Conservation (phyloP, 2,113 vertebrate genomes). For the Cebus imitator region DNA sequence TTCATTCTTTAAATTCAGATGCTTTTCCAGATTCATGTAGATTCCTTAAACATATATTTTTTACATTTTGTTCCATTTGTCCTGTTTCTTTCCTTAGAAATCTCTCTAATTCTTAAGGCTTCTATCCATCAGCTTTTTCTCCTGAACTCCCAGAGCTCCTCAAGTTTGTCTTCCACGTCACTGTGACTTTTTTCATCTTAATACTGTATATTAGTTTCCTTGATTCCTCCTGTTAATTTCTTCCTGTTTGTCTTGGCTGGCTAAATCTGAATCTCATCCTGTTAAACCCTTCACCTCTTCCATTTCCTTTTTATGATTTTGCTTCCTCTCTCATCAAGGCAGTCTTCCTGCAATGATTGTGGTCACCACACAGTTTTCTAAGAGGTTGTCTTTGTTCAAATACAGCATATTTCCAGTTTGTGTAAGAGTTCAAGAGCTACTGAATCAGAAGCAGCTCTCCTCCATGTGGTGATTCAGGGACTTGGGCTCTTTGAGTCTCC, state of each 20-base stretch:
- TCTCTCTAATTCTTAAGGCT: neutral
- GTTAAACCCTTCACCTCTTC: neutral
- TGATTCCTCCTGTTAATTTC: neutral
- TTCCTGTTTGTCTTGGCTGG: neutral
- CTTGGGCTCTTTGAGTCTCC: neutral
- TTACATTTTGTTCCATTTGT: neutral
- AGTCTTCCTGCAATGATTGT: neutral
- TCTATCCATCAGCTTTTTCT: neutral
- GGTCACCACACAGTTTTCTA: neutral
- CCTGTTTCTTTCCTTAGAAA: neutral
- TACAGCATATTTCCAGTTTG: neutral
- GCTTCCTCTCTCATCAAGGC: neutral
- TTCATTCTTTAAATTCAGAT: neutral
- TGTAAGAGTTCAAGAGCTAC: neutral
- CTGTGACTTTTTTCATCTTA: neutral
- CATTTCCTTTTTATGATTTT: neutral
- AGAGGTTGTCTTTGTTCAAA: neutral
- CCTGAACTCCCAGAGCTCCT: neutral
- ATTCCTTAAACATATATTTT: neutral
- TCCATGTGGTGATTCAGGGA: neutral
- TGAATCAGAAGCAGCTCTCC: neutral
- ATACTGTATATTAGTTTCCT: neutral
- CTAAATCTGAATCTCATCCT: neutral
- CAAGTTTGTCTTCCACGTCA: neutral
- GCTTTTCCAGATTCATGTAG: neutral